A percentile compares a stretch with the other conserved stretches of the same genome.
phyloP scores from a whole-genome alignment of 1,140 invertebrate species.

The Venturia canescens region DNA sequence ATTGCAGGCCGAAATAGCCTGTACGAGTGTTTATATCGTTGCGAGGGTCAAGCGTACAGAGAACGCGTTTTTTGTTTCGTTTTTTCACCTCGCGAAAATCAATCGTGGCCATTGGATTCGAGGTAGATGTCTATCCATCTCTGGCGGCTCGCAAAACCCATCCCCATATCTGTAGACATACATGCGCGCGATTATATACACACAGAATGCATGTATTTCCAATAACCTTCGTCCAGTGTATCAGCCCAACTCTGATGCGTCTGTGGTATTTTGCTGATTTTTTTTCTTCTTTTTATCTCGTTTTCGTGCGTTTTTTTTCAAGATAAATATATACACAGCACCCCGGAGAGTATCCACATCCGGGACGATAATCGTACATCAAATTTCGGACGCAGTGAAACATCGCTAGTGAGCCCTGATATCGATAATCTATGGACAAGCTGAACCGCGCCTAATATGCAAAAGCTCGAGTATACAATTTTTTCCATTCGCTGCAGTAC shows the following conservation, averaged over 20 bases:
- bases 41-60: conserved; percentile 7
- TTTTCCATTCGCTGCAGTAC: not conserved
- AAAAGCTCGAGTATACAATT: not conserved
- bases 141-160: not conserved
- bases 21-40: conserved; percentile 25
- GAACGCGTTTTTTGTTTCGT: conserved; percentile 8
- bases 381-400: conserved; percentile 17
- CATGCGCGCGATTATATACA: not conserved
- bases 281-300: not conserved
- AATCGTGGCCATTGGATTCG: conserved; percentile 42
- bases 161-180: conserved; percentile 12
- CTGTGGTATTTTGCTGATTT: not conserved
- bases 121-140: not conserved
- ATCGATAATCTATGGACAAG: conserved; percentile 19
- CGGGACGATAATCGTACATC: conserved; percentile 31
- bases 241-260: not conserved
- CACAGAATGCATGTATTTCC: conserved; percentile 13
- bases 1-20: not conserved
- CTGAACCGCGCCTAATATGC: not conserved
- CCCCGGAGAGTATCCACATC: not conserved
- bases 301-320: not conserved
- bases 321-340: conserved; percentile 31
- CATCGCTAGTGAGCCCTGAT: not conserved
- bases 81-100: conserved; percentile 37
- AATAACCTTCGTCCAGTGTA: conserved; percentile 16